phyloP scores from a whole-genome alignment of 2,797 vertebrate species.

The Meriones psammophilus region DNA sequence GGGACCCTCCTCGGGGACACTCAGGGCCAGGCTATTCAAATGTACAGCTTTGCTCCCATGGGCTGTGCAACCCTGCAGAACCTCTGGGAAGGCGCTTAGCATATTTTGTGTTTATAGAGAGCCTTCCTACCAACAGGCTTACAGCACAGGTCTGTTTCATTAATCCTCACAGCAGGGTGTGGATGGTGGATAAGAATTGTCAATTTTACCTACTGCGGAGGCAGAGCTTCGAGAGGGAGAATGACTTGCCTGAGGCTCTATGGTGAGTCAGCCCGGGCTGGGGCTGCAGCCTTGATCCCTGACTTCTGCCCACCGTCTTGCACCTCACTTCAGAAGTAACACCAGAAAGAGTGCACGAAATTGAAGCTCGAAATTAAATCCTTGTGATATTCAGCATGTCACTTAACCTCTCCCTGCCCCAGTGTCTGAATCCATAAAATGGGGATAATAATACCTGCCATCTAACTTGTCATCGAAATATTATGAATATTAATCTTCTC shows the following conservation, averaged over 20 bases:
- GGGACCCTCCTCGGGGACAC: background rate
- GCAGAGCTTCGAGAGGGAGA: slow-evolving; percentile 39
- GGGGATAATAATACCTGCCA: slow-evolving; percentile 62
- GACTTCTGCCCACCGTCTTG: slow-evolving; percentile 11
- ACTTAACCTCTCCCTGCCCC: slow-evolving; percentile 64
- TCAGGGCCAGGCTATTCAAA: background rate
- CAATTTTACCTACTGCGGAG: slow-evolving; percentile 56
- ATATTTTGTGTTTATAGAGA: slow-evolving; percentile 47
- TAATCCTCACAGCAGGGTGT: slow-evolving; percentile 54
- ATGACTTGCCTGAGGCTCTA: slow-evolving; percentile 36
- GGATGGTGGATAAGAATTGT: slow-evolving; percentile 36
- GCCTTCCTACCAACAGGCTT: background rate
- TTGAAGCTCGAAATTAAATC: slow-evolving; percentile 33
- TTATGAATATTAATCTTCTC: slow-evolving; percentile 45
- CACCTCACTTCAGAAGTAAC: slow-evolving; percentile 44
- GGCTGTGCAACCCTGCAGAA: background rate
- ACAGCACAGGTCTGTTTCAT: background rate
- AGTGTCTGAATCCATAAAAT: slow-evolving; percentile 71
- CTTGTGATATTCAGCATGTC: slow-evolving; percentile 8
- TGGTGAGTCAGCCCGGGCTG: background rate
- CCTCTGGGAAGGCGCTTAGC: background rate
- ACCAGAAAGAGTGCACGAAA: slow-evolving; percentile 40
- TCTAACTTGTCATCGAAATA: slow-evolving; percentile 11
- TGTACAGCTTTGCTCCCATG: background rate
- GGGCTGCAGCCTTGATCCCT: background rate